phyloP scores from a whole-genome alignment of 92 coral and sea anemone genomes.

The Blastomussa wellsi region DNA sequence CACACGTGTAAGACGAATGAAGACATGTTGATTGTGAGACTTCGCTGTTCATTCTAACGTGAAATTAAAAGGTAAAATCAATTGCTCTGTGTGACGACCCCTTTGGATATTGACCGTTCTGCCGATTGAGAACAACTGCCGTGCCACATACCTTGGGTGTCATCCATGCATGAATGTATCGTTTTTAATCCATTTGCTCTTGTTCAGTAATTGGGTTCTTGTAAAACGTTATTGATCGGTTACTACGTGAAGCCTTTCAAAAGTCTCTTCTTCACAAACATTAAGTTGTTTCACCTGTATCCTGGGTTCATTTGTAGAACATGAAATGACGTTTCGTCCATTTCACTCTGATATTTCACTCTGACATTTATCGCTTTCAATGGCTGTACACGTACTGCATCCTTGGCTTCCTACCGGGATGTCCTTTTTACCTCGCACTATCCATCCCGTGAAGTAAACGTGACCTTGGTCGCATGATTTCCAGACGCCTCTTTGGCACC shows the following conservation, averaged over 20 bases:
- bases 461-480: conserved; percentile 19
- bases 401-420: conserved; percentile 3
- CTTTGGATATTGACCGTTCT: too few species aligned
- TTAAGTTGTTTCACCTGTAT: not conserved
- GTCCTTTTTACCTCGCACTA: conserved; percentile 29
- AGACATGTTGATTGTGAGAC: too few species aligned
- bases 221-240: too few species aligned
- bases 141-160: not conserved
- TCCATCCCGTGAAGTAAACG: conserved; percentile 7
- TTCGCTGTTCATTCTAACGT: too few species aligned
- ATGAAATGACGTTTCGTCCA: not conserved
- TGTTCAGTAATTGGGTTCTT: not conserved
- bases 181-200: not conserved
- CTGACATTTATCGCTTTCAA: not conserved
- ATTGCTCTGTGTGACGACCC: too few species aligned
- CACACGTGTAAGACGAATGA: too few species aligned
- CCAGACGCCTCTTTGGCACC: conserved; percentile 21
- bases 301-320: not conserved
- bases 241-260: too few species aligned
- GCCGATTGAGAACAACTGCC: too few species aligned
- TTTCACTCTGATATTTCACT: not conserved
- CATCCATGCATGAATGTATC: not conserved
- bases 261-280: not conserved
- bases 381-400: not conserved
- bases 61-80: too few species aligned